These are phyloP conservation scores for Murina feae DNA, from an alignment of 2,113 vertebrate species.

Conservation along the genomic window DNA sequence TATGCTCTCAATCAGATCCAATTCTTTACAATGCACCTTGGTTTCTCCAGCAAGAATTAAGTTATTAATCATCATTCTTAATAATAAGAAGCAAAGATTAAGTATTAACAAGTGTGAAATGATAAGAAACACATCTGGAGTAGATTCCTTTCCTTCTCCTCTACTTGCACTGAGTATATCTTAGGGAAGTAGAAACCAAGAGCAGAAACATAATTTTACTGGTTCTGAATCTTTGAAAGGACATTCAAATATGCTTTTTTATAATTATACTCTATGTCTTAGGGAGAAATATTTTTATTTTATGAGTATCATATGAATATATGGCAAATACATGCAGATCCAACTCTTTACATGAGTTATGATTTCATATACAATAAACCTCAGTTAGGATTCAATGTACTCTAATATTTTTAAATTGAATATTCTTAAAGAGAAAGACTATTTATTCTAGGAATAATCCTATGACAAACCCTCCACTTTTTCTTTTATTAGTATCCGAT, in stretches of 20 bases:
- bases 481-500: background rate
- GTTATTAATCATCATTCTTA: background rate
- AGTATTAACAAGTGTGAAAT: background rate
- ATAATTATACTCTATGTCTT: background rate
- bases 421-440: background rate
- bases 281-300: background rate
- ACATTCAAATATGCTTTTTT: background rate
- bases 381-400: background rate
- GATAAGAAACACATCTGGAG: background rate
- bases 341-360: background rate
- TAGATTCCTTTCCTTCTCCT: background rate
- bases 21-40: background rate
- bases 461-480: background rate
- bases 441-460: background rate
- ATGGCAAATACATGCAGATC: background rate
- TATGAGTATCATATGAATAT: background rate
- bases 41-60: background rate
- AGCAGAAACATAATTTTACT: background rate
- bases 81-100: background rate
- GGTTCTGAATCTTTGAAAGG: background rate
- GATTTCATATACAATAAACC: background rate
- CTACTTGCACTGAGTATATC: background rate
- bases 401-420: background rate
- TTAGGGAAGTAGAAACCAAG: background rate
- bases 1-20: background rate